Evolutionary conservation across 2,888 invertebrate genomes (phyloP).

Genomic region (Hypolimnas misippus): DNA sequence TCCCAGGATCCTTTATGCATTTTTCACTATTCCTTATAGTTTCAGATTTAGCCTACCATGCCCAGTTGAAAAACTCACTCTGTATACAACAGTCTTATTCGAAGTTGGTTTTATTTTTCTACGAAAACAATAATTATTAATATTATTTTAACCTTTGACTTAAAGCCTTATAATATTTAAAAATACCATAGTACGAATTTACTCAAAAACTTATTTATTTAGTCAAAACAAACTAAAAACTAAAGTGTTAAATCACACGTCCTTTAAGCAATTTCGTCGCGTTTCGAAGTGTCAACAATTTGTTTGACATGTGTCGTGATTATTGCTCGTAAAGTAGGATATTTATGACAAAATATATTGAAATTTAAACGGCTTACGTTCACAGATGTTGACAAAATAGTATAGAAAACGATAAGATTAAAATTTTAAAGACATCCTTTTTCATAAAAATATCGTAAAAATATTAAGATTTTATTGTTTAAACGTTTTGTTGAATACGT

Average conservation of each 20-base stretch:
- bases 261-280: constrained; percentile 64
- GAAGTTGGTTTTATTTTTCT: too few species aligned
- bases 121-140: too few species aligned
- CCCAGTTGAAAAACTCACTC: too few species aligned
- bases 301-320: constrained; percentile 76
- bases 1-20: too few species aligned
- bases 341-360: constrained; percentile 72
- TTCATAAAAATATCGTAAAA: too few species aligned
- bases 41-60: too few species aligned
- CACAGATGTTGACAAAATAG: constrained; percentile 36
- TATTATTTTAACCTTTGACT: too few species aligned
- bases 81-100: too few species aligned
- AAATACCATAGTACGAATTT: too few species aligned
- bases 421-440: constrained; percentile 1
- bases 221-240: constrained; percentile 13
- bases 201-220: too few species aligned
- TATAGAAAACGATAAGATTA: constrained; percentile 17
- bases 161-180: too few species aligned
- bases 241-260: constrained; percentile 44
- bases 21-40: too few species aligned
- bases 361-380: constrained; percentile 64
- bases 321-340: constrained; percentile 65
- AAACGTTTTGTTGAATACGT: not conserved
- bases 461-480: not conserved
- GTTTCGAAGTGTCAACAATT: constrained; percentile 71